phyloP scores from a whole-genome alignment of 2,113 vertebrate genomes.

The Bufo gargarizans region DNA sequence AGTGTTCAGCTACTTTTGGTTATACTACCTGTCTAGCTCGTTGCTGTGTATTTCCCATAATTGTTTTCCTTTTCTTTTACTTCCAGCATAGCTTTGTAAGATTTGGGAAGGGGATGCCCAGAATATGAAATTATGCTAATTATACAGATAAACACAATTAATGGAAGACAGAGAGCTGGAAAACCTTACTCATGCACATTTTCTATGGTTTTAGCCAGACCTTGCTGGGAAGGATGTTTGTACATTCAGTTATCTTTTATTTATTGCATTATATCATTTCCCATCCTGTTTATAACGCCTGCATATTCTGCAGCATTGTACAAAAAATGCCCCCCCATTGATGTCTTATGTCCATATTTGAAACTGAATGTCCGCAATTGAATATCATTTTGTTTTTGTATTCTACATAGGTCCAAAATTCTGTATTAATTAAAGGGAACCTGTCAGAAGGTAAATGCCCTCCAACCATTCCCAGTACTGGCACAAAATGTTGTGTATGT shows the following conservation, averaged over 20 bases:
- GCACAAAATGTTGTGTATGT: too few relatives aligned
- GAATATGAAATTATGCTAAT: conserved; percentile 35
- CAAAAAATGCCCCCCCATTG: background rate
- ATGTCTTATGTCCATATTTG: background rate
- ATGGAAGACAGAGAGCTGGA: conserved; percentile 17
- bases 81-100: conserved; percentile 36
- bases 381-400: too few relatives aligned
- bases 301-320: background rate
- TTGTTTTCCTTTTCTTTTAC: conserved; percentile 39
- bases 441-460: too few relatives aligned
- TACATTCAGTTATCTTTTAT: background rate
- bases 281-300: background rate
- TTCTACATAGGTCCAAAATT: too few relatives aligned
- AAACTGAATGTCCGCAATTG: too few relatives aligned
- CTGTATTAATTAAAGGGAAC: too few relatives aligned
- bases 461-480: too few relatives aligned
- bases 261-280: background rate
- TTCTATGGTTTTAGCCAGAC: background rate
- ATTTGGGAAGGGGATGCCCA: conserved; percentile 35
- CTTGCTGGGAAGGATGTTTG: background rate
- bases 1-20: conserved; percentile 61
- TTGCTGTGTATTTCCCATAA: conserved; percentile 64
- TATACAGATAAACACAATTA: conserved; percentile 22
- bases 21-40: conserved; percentile 62
- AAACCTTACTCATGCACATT: conserved; percentile 1